Percentiles rank a stretch among this genome's conserved stretches.
Conservation (phyloP, 1,140 invertebrate genomes). For the Frieseomelitta varia region DNA sequence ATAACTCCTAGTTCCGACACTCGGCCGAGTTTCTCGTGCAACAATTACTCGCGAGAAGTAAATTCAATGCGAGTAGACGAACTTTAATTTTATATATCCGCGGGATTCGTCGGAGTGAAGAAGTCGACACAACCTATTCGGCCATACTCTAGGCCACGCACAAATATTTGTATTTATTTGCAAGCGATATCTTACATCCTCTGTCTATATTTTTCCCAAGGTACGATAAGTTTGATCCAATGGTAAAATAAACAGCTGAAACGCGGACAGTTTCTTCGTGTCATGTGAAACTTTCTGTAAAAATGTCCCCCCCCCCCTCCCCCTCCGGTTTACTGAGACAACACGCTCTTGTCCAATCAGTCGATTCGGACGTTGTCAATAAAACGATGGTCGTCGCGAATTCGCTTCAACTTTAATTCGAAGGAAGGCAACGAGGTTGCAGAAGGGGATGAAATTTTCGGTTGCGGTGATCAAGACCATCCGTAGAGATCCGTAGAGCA, state of each 20-base stretch:
- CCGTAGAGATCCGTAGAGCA: not conserved
- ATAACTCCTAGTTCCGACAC: not conserved
- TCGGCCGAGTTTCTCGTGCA: not conserved
- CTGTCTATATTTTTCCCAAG: no score
- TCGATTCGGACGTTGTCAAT: not conserved
- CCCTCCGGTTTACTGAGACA: not conserved
- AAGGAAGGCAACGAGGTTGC: not conserved
- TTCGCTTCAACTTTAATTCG: not conserved
- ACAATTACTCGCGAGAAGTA: not conserved
- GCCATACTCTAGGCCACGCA: no score
- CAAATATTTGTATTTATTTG: no score
- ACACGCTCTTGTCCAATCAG: not conserved
- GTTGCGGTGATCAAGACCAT: no score
- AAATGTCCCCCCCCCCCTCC: not conserved
- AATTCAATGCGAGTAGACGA: not conserved
- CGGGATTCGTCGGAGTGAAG: not conserved
- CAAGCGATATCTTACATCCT: no score
- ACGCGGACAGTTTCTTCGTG: not conserved
- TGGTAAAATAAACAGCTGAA: not conserved
- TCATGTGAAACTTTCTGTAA: not conserved
- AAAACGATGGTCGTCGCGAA: not conserved
- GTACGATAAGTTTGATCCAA: not conserved
- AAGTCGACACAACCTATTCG: not conserved
- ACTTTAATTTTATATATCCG: not conserved
- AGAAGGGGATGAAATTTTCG: no score